Base-by-base conservation (phyloP, 2,888 invertebrate species). In the Boloria selene region DNA sequence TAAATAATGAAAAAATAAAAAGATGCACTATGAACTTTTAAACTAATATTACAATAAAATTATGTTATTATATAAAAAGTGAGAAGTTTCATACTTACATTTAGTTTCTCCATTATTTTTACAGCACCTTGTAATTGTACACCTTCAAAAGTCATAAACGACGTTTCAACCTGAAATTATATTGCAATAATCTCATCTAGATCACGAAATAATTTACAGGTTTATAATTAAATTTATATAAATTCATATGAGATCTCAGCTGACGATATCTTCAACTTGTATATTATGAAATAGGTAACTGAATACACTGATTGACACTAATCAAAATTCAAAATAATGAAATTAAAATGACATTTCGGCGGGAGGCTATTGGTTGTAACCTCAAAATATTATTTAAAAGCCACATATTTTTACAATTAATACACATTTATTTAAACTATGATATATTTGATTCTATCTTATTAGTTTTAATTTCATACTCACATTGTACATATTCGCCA, bases 91-190 rank as follows among this genome's bases (percentile, higher is more conserved):
- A 14, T 61, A 93, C 95, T 94, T 91, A 98, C 98, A 93, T 95
- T 95, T 85, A 98, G 93, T 93, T 98, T 98, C 93, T 98, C 98
- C 95, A 98, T 96, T 78, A 98, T 98, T 93, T 98, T 98, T 73
- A 95, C 94, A 75, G 97, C 95, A 83, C 98, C 98, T 91, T 98
- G 97, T 77, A 98, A 93, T 91, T 98, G 98, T 71, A 95, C 94
- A 68, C 98, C 98, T 93, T 98, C 98, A 90, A 99, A 98, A 51
- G 98, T 97, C 98, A 98, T 98, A 85, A 98, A 97, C 13, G 98
- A 98, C 74, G 96, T 95, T 83, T 97, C 97, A 64, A 95, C 94
- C 98, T 98, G 85, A 49, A 93, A 93, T 63, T 1, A 10, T 31
- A 26, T 18, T 14, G 13, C 26, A 49, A 16, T 51, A 64, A 42